Evolutionary conservation across 2,113 vertebrate genomes (phyloP).

Genomic region (Ameiurus melas): DNA sequence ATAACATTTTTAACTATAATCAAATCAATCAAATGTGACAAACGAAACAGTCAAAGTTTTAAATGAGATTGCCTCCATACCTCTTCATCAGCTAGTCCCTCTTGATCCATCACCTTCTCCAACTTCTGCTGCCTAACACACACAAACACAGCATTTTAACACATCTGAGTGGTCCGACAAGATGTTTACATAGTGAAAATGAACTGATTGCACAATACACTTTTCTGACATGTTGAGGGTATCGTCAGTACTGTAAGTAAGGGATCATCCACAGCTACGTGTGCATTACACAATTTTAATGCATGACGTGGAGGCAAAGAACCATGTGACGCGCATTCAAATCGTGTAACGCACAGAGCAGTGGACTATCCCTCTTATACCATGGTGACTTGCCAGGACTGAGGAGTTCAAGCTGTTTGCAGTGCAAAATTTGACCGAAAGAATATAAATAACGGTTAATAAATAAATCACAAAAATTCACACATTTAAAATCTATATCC

Average conservation of each 20-base stretch:
- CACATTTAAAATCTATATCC: too few species aligned
- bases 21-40: not conserved
- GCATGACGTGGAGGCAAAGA: too few species aligned
- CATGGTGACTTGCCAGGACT: too few species aligned
- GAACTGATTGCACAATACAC: not conserved
- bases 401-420: too few species aligned
- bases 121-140: slow-evolving; percentile 88
- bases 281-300: too few species aligned
- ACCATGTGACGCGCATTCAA: too few species aligned
- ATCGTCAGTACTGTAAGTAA: not conserved
- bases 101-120: slow-evolving; percentile 98
- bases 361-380: too few species aligned
- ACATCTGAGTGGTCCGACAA: not conserved
- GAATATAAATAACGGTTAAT: too few species aligned
- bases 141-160: not conserved
- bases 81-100: slow-evolving; percentile 96
- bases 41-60: not conserved
- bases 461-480: too few species aligned
- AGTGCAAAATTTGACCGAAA: too few species aligned
- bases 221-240: not conserved
- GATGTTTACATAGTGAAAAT: not conserved
- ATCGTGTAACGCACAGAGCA: too few species aligned
- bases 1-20: not conserved
- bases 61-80: slow-evolving; percentile 67
- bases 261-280: too few species aligned